Evolutionary conservation across 1,140 invertebrate species (phyloP), one percentile per base, ranked within the genome.

Genomic region (Temnothorax longispinosus): DNA sequence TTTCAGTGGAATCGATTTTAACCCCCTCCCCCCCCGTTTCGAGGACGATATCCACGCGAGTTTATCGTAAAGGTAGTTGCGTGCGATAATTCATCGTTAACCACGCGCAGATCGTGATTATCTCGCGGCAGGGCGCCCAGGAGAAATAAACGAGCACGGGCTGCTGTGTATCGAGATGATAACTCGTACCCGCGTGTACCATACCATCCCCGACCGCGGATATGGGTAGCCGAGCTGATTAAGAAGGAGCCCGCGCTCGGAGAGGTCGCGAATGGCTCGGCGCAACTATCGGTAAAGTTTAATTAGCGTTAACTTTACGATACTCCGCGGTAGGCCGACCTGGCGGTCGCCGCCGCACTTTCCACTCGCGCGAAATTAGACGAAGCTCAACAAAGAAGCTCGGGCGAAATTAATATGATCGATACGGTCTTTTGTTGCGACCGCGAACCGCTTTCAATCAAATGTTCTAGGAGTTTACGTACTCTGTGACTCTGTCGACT

Each of bases 231-330:
- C 64, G 44, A 58, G 77, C 85, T 74, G 76, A 85, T 86, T 86
- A 62, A 88, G 76, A 77, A 88, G 74, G 58, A 21, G 62, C 60
- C 50, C 69, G 3, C 38, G 71, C 50, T 88, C 56, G 62, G 35
- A 76, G 75, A 72, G 82, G 21, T 56, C 44, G 54, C 74, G 84
- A 86, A 75, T 65, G 75, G 84, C 35, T 60, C 72, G 67, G 54
- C 62, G 38, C 64, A 85, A 80, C 54, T 81, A 87, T 82, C 77
- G 69, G 58, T 54, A 74, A 87, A 89, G 85, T 89, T 89, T 87
- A 87, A 89, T 89, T 89, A 87, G 74, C 85, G 84, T 85, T 78
- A 78, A 85, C 74, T 85, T 85, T 85, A 78, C 74, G 82, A 85
- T 65, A 78, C 60, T 64, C 27, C 64, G 58, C 50, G 80, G 69